Conservation (phyloP, 2,113 vertebrate species). For the Lasiurus cinereus region DNA sequence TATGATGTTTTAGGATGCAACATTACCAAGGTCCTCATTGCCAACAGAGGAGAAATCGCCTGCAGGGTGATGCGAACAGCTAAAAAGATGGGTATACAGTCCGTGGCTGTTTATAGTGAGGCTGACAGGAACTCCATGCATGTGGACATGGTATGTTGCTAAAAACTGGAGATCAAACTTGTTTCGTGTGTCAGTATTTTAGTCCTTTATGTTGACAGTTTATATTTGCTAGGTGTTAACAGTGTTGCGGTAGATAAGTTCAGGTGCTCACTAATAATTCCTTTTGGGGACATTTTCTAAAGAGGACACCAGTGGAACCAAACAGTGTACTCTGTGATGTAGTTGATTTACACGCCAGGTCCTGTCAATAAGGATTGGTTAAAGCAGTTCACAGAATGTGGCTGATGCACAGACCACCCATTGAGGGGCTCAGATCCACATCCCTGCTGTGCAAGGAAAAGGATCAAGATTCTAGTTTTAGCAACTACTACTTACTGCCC, state of each 20-base stretch:
- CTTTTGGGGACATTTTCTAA: not conserved
- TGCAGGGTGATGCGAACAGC: constrained; percentile 98
- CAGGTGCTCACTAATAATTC: not conserved
- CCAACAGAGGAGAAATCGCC: constrained; percentile 98
- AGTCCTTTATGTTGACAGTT: not conserved
- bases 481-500: not conserved
- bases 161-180: not conserved
- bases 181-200: constrained; percentile 32
- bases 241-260: not conserved
- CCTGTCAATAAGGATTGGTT: not conserved
- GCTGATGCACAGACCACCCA: not conserved
- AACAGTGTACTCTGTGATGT: not conserved
- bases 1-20: constrained; percentile 86
- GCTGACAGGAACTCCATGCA: constrained; percentile 96
- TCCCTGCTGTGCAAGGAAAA: not conserved
- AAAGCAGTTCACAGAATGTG: not conserved
- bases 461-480: not conserved
- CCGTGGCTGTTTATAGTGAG: constrained; percentile 98
- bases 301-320: not conserved
- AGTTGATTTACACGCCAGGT: not conserved
- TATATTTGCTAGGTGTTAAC: not conserved
- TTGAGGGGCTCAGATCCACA: not conserved
- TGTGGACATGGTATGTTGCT: constrained; percentile 93
- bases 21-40: constrained; percentile 96
- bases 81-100: constrained; percentile 96